phyloP scores from a whole-genome alignment of 2,888 invertebrate species.

The Thelaira solivaga region DNA sequence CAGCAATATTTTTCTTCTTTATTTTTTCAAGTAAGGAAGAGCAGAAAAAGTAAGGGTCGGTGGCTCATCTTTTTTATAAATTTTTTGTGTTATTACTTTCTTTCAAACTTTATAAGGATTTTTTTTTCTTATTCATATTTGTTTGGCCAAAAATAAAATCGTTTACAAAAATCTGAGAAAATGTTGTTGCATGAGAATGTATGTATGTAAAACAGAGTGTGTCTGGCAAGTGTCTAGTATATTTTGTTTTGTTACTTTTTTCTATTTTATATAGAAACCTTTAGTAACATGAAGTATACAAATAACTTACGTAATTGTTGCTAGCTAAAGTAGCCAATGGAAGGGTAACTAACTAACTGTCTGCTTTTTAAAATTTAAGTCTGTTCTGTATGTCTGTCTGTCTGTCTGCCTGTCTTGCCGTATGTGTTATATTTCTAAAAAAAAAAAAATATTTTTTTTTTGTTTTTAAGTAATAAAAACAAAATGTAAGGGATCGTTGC shows the following conservation, averaged over 20 bases:
- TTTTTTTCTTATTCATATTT: background rate
- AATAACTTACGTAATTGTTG: constrained; percentile 34
- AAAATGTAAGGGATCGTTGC: no score
- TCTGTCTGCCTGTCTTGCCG: background rate
- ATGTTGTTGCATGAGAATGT: constrained; percentile 18
- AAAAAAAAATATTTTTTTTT: background rate
- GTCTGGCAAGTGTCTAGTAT: constrained; percentile 65
- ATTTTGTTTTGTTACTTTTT: constrained; percentile 37
- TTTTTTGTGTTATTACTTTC: constrained; percentile 17
- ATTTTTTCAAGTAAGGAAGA: background rate
- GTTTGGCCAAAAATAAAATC: constrained; percentile 7
- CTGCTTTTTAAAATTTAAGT: background rate
- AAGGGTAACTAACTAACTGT: background rate
- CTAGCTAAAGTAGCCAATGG: background rate
- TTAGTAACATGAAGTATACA: constrained; percentile 22
- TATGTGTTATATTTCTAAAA: no score
- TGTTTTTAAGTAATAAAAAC: background rate
- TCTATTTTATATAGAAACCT: constrained; percentile 26
- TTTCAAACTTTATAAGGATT: constrained; percentile 36
- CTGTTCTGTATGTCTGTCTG: background rate
- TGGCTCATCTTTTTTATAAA: no score
- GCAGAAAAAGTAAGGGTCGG: background rate
- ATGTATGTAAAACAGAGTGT: constrained; percentile 42
- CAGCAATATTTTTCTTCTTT: constrained; percentile 24
- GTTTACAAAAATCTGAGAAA: constrained; percentile 8